These are phyloP conservation scores for Fopius arisanus DNA, from an alignment of 1,140 invertebrate genomes.

Conservation along the genomic window DNA sequence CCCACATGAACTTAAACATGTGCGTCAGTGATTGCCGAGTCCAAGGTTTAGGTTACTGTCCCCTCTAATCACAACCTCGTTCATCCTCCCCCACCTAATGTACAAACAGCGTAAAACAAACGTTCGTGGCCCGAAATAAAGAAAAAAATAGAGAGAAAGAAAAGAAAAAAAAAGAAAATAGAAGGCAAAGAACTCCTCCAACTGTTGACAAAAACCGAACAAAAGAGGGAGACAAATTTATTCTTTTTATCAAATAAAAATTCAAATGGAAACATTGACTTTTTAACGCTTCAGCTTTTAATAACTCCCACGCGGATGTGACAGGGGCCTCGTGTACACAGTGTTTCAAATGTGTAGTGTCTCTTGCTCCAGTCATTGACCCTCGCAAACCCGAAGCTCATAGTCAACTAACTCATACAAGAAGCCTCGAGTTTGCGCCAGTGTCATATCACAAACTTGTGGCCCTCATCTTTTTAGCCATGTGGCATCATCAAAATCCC, in stretches of 20 bases:
- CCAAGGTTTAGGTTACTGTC: conserved; percentile 1
- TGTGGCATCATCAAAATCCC: neutral
- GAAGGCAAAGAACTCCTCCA: neutral
- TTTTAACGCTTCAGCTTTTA: conserved; percentile 5
- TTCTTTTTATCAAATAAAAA: neutral
- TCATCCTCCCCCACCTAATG: neutral
- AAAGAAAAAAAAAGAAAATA: too few species aligned
- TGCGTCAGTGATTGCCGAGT: conserved; percentile 1
- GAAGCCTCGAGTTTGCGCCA: neutral
- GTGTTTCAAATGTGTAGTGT: neutral
- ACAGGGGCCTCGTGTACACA: neutral
- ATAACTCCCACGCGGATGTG: conserved; percentile 4
- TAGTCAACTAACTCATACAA: neutral
- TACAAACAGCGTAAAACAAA: neutral
- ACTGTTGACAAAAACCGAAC: neutral
- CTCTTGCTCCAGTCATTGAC: conserved; percentile 14
- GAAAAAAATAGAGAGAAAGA: too few species aligned
- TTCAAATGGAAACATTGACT: conserved; percentile 6
- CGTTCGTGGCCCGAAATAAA: neutral
- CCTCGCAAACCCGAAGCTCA: neutral
- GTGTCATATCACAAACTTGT: conserved; percentile 3
- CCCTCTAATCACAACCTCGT: neutral
- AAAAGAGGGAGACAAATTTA: neutral
- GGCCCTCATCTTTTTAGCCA: neutral
- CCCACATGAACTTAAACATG: neutral